A percentile compares a stretch with the other conserved stretches of the same genome.
Conservation (phyloP, 2,888 invertebrate genomes). For the Drosophila gaucha region DNA sequence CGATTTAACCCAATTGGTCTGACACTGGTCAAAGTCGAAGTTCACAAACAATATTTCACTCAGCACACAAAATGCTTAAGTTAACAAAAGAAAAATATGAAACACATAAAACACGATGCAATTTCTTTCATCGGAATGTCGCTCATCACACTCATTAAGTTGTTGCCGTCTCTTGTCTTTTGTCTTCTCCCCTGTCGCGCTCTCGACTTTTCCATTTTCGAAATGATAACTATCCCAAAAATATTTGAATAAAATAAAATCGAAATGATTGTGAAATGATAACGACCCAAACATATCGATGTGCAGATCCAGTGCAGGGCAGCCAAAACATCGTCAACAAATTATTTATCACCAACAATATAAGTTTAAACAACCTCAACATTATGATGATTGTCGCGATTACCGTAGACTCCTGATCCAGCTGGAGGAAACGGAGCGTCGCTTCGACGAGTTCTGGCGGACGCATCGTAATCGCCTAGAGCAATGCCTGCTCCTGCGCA, state of each 20-base stretch:
- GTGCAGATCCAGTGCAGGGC: slow-evolving; percentile 85
- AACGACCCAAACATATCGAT: slow-evolving; percentile 34
- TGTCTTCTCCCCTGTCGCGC: slow-evolving; percentile 44
- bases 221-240: slow-evolving; percentile 50
- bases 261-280: slow-evolving; percentile 30
- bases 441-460: slow-evolving; percentile 97
- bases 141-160: slow-evolving; percentile 63
- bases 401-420: slow-evolving; percentile 93
- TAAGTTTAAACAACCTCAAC: slow-evolving; percentile 82
- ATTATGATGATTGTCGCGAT: slow-evolving; percentile 85
- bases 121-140: slow-evolving; percentile 46
- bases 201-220: slow-evolving; percentile 43
- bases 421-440: slow-evolving; percentile 96
- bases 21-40: slow-evolving; percentile 2
- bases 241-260: slow-evolving; percentile 13
- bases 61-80: slow-evolving; percentile 35
- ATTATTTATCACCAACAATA: slow-evolving; percentile 83
- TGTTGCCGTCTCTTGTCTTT: slow-evolving; percentile 76
- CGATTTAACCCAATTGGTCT: slow-evolving; percentile 2
- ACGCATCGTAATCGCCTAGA: slow-evolving; percentile 95
- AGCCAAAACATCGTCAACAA: slow-evolving; percentile 81
- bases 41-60: slow-evolving; percentile 11
- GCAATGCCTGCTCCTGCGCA: slow-evolving; percentile 94
- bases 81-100: background rate
- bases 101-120: background rate